phyloP scores from a whole-genome alignment of 1,140 invertebrate species.

The Hyposmocoma kahamanoa region DNA sequence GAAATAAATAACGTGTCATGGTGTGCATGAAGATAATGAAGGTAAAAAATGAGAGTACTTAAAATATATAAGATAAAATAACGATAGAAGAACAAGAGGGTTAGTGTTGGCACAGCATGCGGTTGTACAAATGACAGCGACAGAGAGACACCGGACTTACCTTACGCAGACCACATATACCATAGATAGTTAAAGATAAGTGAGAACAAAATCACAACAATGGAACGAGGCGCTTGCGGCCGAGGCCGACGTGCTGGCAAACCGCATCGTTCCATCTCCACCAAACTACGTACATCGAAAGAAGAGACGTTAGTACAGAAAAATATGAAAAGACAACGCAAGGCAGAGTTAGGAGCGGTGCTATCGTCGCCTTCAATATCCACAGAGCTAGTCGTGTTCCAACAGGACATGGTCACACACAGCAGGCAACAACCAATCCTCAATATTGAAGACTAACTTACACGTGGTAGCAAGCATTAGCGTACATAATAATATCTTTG shows the following conservation, averaged over 20 bases:
- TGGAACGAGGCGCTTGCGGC: conserved; percentile 52
- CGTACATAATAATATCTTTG: conserved; percentile 63
- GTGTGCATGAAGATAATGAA: conserved; percentile 61
- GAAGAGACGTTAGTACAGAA: conserved; percentile 27
- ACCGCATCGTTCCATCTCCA: conserved; percentile 54
- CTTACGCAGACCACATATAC: conserved; percentile 37
- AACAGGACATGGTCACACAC: conserved; percentile 46
- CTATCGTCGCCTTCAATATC: conserved; percentile 64
- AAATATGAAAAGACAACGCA: conserved; percentile 58
- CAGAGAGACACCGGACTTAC: conserved; percentile 61
- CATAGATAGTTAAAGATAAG: too few relatives aligned
- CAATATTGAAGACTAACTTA: conserved; percentile 63
- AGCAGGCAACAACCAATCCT: conserved; percentile 66
- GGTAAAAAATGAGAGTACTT: conserved; percentile 42
- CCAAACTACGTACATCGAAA: conserved; percentile 44
- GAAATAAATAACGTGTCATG: conserved; percentile 43
- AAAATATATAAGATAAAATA: conserved; percentile 38
- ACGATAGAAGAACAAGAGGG: conserved; percentile 32
- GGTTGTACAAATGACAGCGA: conserved; percentile 43
- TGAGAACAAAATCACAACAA: conserved; percentile 40
- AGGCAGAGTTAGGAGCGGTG: conserved; percentile 61
- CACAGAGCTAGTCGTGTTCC: conserved; percentile 35
- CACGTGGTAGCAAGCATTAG: conserved; percentile 70
- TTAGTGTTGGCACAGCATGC: conserved; percentile 49
- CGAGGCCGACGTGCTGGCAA: conserved; percentile 9